A percentile compares a stretch with the other conserved stretches of the same genome.
Evolutionary conservation across 2,797 vertebrate genomes (phyloP).

Genomic region (Galago senegalensis): DNA sequence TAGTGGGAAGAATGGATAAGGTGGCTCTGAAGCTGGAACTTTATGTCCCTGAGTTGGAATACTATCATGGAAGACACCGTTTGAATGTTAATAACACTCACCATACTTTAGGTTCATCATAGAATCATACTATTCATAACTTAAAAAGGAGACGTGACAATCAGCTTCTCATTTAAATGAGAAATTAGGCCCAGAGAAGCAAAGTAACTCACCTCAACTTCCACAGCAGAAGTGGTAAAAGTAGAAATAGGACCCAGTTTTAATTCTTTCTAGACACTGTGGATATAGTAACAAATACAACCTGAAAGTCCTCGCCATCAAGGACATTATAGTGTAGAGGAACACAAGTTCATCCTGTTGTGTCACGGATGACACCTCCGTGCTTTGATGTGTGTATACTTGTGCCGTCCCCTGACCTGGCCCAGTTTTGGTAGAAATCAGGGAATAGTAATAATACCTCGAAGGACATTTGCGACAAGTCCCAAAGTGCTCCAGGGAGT

Average conservation of each 20-base stretch:
- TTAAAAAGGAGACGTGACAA: background rate
- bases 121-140: background rate
- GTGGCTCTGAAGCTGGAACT: background rate
- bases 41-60: background rate
- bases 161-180: background rate
- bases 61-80: background rate
- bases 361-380: background rate
- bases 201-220: background rate
- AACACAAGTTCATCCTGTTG: background rate
- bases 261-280: background rate
- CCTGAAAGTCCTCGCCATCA: background rate
- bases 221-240: background rate
- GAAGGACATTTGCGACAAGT: background rate
- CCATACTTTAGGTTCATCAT: background rate
- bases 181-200: background rate
- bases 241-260: background rate
- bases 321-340: background rate
- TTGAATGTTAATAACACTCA: background rate
- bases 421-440: background rate
- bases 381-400: background rate
- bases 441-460: background rate
- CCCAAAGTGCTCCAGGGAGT: background rate
- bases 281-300: background rate
- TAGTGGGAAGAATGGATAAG: background rate
- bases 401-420: background rate